Conservation (phyloP, 2,797 vertebrate genomes). For the Hippoglossus hippoglossus region DNA sequence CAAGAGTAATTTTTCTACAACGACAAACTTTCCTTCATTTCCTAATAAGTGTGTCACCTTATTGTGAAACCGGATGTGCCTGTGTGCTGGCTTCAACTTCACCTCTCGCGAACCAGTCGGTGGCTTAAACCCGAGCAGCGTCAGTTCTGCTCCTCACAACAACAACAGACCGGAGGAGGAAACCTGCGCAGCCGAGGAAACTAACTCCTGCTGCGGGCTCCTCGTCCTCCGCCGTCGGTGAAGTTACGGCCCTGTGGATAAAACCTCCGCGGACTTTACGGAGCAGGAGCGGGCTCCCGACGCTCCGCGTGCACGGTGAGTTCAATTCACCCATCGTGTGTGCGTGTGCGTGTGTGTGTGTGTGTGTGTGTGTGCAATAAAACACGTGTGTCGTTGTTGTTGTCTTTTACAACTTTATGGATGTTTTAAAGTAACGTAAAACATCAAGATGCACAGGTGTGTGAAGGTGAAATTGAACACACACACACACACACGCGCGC, state of each 20-base stretch:
- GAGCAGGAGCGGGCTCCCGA: background rate
- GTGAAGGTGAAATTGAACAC: no score
- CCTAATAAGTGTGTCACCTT: background rate
- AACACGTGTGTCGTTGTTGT: no score
- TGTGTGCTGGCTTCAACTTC: background rate
- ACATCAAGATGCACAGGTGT: no score
- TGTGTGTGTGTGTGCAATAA: no score
- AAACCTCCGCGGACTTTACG: background rate
- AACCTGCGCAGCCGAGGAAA: no score
- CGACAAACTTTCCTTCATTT: no score
- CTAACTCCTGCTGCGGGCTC: no score
- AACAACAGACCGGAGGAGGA: conserved; percentile 28
- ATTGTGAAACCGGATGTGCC: conserved; percentile 65
- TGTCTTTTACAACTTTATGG: no score
- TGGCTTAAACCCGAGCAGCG: conserved; percentile 23
- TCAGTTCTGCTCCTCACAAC: background rate
- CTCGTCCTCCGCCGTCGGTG: no score
- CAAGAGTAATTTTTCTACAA: no score
- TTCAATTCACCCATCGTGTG: background rate
- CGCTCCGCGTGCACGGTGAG: background rate
- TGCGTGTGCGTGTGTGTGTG: background rate
- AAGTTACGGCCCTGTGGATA: background rate
- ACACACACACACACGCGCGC: no score
- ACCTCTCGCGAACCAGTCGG: rapidly evolving
- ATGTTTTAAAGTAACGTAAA: no score